Evolutionary conservation across 2,113 vertebrate species (phyloP).

Genomic region (Protomyctophum bolini): DNA sequence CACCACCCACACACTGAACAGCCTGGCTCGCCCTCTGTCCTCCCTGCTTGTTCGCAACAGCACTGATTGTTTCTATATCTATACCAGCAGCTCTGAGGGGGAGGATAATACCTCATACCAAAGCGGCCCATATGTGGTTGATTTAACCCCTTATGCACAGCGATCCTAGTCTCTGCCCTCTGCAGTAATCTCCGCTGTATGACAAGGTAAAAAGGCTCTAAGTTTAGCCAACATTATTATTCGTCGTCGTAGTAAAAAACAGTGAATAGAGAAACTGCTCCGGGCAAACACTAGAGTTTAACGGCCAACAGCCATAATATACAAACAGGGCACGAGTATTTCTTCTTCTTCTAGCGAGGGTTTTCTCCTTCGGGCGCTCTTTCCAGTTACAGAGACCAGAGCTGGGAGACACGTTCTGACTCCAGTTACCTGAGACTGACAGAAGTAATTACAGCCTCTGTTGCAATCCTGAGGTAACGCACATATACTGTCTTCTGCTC

Average conservation of each 20-base stretch:
- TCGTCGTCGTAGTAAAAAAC: neutral
- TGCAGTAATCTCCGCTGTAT: neutral
- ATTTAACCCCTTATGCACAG: constrained; percentile 32
- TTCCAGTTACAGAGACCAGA: constrained; percentile 39
- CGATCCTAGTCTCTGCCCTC: constrained; percentile 17
- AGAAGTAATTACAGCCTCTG: constrained; percentile 60
- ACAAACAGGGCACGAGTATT: neutral
- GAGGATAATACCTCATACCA: constrained; percentile 43
- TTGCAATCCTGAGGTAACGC: constrained; percentile 40
- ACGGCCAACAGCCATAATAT: constrained; percentile 1
- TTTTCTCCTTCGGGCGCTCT: constrained; percentile 25
- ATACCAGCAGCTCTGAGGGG: constrained; percentile 64
- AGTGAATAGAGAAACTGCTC: neutral
- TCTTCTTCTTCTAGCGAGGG: constrained; percentile 15
- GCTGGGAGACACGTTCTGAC: constrained; percentile 40
- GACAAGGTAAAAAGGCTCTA: constrained; percentile 1
- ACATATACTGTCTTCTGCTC: neutral
- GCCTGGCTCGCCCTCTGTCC: constrained; percentile 72
- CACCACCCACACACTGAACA: constrained; percentile 73
- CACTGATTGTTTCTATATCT: constrained; percentile 60
- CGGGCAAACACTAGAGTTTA: constrained; percentile 13
- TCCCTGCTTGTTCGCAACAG: constrained; percentile 43
- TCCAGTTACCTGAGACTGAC: constrained; percentile 59
- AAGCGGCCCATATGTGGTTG: constrained; percentile 59
- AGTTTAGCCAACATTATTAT: too few species aligned